Evolutionary conservation across 2,797 vertebrate genomes (phyloP).

Genomic region (Microhierax caerulescens): DNA sequence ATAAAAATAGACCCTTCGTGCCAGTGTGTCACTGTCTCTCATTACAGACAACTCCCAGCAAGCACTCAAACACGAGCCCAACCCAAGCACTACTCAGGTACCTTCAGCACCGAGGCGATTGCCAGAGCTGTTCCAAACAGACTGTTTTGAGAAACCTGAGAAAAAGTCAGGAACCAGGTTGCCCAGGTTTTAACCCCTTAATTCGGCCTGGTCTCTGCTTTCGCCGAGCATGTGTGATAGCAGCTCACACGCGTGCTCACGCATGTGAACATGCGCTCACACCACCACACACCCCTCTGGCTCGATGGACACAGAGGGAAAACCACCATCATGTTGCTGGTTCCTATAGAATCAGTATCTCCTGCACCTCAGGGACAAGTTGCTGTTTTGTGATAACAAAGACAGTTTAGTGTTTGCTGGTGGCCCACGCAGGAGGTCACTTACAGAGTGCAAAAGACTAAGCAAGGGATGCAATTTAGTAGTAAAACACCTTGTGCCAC

Average conservation of each 20-base stretch:
- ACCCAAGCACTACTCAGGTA: background rate
- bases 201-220: background rate
- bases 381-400: background rate
- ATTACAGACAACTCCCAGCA: background rate
- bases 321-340: rapidly evolving
- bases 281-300: rapidly evolving
- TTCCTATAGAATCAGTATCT: background rate
- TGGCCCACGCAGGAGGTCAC: background rate
- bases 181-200: background rate
- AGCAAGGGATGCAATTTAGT: too few species aligned
- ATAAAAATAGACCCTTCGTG: background rate
- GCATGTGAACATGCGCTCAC: rapidly evolving
- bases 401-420: background rate
- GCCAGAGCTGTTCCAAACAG: background rate
- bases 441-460: background rate
- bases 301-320: rapidly evolving
- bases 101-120: background rate
- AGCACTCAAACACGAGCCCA: background rate
- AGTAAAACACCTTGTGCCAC: background rate
- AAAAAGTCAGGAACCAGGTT: background rate
- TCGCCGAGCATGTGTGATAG: rapidly evolving
- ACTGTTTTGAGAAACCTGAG: background rate
- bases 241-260: rapidly evolving
- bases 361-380: background rate
- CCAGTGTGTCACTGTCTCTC: background rate